These are phyloP conservation scores for Caradrina clavipalpis DNA, from an alignment of 2,888 invertebrate genomes.

Conservation along the genomic window DNA sequence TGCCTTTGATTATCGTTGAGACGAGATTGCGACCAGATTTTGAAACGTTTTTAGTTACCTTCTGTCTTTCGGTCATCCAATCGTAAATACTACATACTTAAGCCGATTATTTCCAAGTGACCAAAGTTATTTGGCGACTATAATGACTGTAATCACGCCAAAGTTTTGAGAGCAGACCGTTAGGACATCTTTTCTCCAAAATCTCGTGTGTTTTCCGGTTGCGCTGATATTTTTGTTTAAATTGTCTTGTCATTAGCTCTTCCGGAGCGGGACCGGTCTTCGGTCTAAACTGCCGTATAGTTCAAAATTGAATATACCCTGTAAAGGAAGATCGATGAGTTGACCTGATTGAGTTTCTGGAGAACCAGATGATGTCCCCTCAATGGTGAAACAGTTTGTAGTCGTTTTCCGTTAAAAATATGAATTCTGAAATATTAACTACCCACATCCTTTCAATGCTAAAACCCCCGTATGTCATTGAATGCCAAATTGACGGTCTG, in stretches of 20 bases:
- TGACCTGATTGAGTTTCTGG: background rate
- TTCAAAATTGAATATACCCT: background rate
- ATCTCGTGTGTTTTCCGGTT: slow-evolving; percentile 12
- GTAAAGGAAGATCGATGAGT: background rate
- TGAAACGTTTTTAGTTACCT: no score
- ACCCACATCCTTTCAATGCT: background rate
- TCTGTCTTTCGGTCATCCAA: background rate
- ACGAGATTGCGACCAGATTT: no score
- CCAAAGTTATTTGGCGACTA: background rate
- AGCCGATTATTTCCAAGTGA: background rate
- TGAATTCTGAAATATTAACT: background rate
- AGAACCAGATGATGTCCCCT: background rate
- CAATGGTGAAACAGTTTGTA: background rate
- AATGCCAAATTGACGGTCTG: slow-evolving; percentile 30
- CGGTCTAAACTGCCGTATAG: background rate
- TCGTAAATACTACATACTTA: background rate
- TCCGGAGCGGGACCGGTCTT: slow-evolving; percentile 20
- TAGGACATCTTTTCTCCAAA: slow-evolving; percentile 16
- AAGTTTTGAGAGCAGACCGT: slow-evolving; percentile 23
- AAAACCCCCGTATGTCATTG: background rate
- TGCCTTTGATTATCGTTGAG: no score
- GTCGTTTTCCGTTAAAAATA: background rate
- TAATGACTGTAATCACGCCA: slow-evolving; percentile 25
- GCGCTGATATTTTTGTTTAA: slow-evolving; percentile 25
- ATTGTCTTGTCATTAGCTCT: slow-evolving; percentile 34